phyloP scores from a whole-genome alignment of 2,113 vertebrate genomes.

The Numenius arquata region DNA sequence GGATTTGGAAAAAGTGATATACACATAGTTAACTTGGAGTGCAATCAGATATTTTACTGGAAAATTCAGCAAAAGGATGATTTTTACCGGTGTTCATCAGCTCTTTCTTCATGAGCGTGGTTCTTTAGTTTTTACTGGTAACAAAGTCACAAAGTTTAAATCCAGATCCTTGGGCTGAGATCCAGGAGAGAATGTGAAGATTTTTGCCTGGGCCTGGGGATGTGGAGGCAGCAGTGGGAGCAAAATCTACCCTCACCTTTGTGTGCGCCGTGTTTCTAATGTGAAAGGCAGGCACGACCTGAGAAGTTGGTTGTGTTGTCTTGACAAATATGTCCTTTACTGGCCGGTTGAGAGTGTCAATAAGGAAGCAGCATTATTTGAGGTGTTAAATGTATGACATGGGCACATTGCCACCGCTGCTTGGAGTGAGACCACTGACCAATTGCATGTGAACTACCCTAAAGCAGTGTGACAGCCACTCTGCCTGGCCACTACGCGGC shows the following conservation, averaged over 20 bases:
- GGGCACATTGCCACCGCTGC: not conserved
- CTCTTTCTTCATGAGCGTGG: not conserved
- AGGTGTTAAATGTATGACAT: not conserved
- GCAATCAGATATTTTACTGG: not conserved
- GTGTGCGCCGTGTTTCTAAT: not conserved
- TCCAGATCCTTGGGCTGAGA: not conserved
- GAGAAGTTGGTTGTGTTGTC: not conserved
- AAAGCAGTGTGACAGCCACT: not conserved
- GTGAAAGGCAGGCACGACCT: not conserved
- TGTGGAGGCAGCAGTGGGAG: not conserved
- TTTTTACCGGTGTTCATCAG: not conserved
- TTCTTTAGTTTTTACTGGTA: not conserved
- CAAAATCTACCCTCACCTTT: not conserved
- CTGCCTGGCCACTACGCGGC: not conserved
- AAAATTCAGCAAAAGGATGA: not conserved
- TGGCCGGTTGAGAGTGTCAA: not conserved
- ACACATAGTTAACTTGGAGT: not conserved
- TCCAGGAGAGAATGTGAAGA: not conserved
- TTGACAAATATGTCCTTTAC: conserved; percentile 2
- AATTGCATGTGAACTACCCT: not conserved
- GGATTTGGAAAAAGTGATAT: not conserved
- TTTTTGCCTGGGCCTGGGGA: no score
- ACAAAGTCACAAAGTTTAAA: not conserved
- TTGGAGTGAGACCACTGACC: not conserved
- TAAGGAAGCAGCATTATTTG: not conserved